phyloP scores from a whole-genome alignment of 2,888 invertebrate species.

The Criorhina ranunculi region DNA sequence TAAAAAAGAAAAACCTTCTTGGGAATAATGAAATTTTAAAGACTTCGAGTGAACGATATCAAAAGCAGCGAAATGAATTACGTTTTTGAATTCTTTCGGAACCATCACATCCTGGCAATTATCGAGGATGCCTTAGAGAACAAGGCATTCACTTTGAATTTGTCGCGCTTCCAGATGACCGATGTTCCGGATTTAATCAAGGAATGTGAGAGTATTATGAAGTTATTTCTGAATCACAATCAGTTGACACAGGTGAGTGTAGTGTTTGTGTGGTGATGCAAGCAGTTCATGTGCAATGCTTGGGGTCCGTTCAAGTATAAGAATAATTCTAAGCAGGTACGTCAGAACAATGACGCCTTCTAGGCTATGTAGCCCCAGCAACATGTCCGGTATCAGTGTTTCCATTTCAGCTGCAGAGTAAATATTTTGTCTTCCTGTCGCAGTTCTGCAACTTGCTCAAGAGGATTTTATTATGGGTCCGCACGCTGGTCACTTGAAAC shows the following conservation, averaged over 20 bases:
- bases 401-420: no score
- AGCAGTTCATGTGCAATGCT: background rate
- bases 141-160: conserved; percentile 86
- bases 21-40: conserved; percentile 12
- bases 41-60: background rate
- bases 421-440: no score
- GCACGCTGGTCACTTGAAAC: no score
- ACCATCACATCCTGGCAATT: conserved; percentile 88
- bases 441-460: no score
- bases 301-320: background rate
- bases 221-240: conserved; percentile 88
- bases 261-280: conserved; percentile 25
- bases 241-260: conserved; percentile 85
- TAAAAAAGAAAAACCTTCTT: background rate
- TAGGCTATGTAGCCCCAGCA: no score
- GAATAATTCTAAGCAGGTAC: background rate
- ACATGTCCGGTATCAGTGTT: no score
- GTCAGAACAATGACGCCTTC: no score
- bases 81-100: conserved; percentile 88
- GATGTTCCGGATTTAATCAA: conserved; percentile 87
- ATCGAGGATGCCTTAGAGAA: conserved; percentile 88
- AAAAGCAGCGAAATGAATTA: conserved; percentile 86
- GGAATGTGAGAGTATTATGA: conserved; percentile 86
- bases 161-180: conserved; percentile 88
- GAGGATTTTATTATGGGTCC: no score